Percentiles rank a stretch among this genome's conserved stretches.
phyloP scores from a whole-genome alignment of 2,888 invertebrate genomes.

The Polyommatus icarus region DNA sequence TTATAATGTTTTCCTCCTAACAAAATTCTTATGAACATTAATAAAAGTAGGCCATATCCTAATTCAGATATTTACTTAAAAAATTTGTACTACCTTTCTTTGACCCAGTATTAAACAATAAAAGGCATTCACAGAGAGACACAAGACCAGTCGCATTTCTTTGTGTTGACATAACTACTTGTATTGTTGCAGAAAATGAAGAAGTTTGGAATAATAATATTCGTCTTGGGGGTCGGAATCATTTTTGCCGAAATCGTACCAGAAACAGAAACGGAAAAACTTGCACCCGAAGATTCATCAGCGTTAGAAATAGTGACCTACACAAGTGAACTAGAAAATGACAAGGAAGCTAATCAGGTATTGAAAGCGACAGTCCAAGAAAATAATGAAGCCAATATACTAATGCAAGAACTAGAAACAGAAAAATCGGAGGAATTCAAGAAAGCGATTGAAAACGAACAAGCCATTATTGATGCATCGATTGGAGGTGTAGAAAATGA shows the following conservation, averaged over 20 bases:
- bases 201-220: constrained; percentile 47
- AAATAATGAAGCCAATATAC: background rate
- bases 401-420: background rate
- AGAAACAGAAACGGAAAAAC: constrained; percentile 42
- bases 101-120: constrained; percentile 61
- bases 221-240: constrained; percentile 51
- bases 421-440: background rate
- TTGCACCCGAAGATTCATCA: constrained; percentile 49
- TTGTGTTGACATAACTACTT: constrained; percentile 42
- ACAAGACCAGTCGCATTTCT: constrained; percentile 33
- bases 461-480: constrained; percentile 33
- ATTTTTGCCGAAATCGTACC: constrained; percentile 47
- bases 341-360: constrained; percentile 43
- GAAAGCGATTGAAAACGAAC: background rate
- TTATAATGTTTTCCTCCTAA: background rate
- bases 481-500: constrained; percentile 20
- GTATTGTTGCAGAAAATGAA: constrained; percentile 66
- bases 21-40: background rate
- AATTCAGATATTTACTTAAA: constrained; percentile 44
- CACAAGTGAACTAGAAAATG: constrained; percentile 51
- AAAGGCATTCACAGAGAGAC: constrained; percentile 47
- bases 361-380: background rate
- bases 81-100: constrained; percentile 61
- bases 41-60: background rate
- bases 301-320: constrained; percentile 47